Base-by-base conservation (phyloP, 2,113 vertebrate species). In the Azemiops feae region DNA sequence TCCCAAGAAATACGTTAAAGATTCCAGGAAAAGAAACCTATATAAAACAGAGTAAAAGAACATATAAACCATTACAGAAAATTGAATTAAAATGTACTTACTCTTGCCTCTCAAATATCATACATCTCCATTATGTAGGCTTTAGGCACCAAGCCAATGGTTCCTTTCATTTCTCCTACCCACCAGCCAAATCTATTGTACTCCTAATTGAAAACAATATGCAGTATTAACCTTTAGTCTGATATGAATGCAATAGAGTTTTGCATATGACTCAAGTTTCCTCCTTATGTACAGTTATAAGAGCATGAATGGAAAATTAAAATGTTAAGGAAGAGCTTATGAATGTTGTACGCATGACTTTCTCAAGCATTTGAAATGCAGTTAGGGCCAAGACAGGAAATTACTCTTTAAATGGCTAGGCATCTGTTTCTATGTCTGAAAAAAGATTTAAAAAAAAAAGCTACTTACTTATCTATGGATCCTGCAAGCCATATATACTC, bases 121-220 rank as follows among this genome's bases (percentile, higher is more conserved):
- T 99, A 99, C 97, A 99, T 98, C 98, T 99, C 99, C 97, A 98
- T 98, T 98, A 99, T 96, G 98, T 98, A 99, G 96, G 97, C 98
- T 98, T 98, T 99, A 96, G 99, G 99, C 97, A 99, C 99, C 93
- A 99, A 99, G 97, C 99, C 99, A 97, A 99, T 97, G 92, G 96
- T 97, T 97, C 99, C 99, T 91, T 99, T 98, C 98, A 98, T 98
- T 98, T 99, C 99, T 97, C 99, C 99, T 96, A 99, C 98, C 99
- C 99, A 99, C 99, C 99, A 99, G 97, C 99, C 99, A 95, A 98
- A 99, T 96, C 94, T 98, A 98, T 98, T 97, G 97, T 99, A 99
- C 96, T 99, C 99, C 99, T 99, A 98, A 98, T 98, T 97, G 94
- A 97, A 97, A 98, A 97, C 98, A 98, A 98, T 98, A 98, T 95